Base-by-base conservation (phyloP, 2,888 invertebrate species). In the Adela reaumurella region DNA sequence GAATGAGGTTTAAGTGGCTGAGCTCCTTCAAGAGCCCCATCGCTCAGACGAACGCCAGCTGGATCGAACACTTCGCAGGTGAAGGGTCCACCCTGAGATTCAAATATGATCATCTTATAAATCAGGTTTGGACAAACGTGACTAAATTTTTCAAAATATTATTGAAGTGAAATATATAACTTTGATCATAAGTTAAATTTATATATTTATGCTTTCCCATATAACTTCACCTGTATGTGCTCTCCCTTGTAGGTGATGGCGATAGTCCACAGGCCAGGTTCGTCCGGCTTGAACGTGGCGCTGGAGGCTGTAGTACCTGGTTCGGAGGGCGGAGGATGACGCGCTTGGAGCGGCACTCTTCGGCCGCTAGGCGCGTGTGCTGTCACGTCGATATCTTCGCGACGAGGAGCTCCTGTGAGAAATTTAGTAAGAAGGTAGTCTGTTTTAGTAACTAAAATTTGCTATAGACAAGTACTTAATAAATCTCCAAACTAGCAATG, bases 231-330 rank as follows among this genome's bases (percentile, higher is more conserved):
- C 68, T 88, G 88, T 58, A 99, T 97, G 66, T 97, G 95, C 60
- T 94, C 90, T 28, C 94, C 94, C 64, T 97, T 95, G 68, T 97
- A 97, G 28, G 92, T 89, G 55, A 98, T 96, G 55, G 93, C 93
- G 50, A 99, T 96, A 59, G 92, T 89, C 97, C 97, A 98, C 62
- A 94, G 93, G 50, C 97, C 98, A 41, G 95, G 91, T 77, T 98
- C 97, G 59, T 95, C 93, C 0, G 98, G 98, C 64, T 96, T 94
- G 70, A 98, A 98, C 59, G 94, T 96, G 55, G 97, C 96, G 57
- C 93, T 92, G 64, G 95, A 78, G 20, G 77, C 76, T 0, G 78
- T 96, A 48, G 93, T 92, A 49, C 92, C 94, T 45, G 90, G 89
- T n/a, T 89, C 86, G 54, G 90, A 89, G 43, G 87, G 88, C n/a